Base-by-base conservation (phyloP, 2,888 invertebrate genomes). In the Eretmocerus hayati region DNA sequence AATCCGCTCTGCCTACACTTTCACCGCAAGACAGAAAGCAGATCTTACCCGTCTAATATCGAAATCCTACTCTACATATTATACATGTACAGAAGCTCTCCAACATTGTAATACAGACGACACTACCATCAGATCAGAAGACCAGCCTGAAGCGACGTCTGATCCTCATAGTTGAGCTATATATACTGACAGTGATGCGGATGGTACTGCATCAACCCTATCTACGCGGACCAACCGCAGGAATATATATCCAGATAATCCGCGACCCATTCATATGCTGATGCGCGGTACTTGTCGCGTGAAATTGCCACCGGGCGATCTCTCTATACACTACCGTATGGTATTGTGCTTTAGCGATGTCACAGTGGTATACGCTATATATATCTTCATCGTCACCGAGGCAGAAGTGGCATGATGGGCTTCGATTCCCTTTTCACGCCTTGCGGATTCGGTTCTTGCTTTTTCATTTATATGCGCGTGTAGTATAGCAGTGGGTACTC, bases 251-350 rank as follows among this genome's bases (percentile, higher is more conserved):
- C 60, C 59, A 63, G 69, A 69, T 71, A 68, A 71, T 71, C 71
- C 69, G 48, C 42, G 48, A 58, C 59, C 68, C 61, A 71, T 71
- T 71, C 70, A 71, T 71, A 71, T 71, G 71, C 69, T 71, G 71
- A 71, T 71, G 65, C 54, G 58, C 62, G 62, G 66, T 65, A 71
- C 69, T 67, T 71, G 71, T 71, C 71, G 67, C 71, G 68, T 71
- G 71, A 71, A 71, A 71, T 71, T 71, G 71, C 68, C 68, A 69
- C 63, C 66, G 65, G 62, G 66, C 65, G 68, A 64, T 66, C 4
- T 16, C 32, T 19, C 19, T 62, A 62, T 59, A n/a, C 63, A 62
- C 32, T 36, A 9, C 15, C 23, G 36, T 19, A 16, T 5, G n/a
- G 16, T 20, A 15, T 18, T 36, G 6, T 18, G 8, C 5, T n/a